Evolutionary conservation across 2,113 vertebrate genomes (phyloP).

Genomic region (Corythoichthys haematopterus): DNA sequence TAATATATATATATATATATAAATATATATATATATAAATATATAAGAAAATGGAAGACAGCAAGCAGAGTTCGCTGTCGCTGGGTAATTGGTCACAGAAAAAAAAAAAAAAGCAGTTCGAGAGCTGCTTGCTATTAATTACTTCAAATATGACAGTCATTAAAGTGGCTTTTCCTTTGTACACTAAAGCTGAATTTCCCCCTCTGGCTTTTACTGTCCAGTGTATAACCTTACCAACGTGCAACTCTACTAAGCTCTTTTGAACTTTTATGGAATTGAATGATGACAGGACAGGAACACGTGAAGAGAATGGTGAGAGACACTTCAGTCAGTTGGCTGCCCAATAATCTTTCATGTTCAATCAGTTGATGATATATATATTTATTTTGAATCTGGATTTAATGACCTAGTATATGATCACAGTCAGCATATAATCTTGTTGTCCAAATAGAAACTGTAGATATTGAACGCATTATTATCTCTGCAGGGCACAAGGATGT

Average conservation of each 20-base stretch:
- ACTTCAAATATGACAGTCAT: slow-evolving; percentile 28
- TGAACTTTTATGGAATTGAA: slow-evolving; percentile 10
- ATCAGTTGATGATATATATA: background rate
- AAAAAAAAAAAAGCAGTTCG: background rate
- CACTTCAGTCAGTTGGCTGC: background rate
- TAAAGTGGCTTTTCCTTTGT: slow-evolving; percentile 20
- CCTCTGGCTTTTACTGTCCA: background rate
- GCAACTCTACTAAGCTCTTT: slow-evolving; percentile 3
- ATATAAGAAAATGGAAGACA: background rate
- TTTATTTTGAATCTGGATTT: background rate
- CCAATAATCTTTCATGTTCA: background rate
- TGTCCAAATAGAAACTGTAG: background rate
- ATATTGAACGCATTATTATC: background rate
- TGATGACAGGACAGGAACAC: background rate
- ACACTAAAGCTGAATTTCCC: slow-evolving; percentile 3
- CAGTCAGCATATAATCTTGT: background rate
- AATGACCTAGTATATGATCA: background rate
- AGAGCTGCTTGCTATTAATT: slow-evolving; percentile 22
- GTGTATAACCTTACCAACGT: background rate
- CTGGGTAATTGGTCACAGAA: slow-evolving; percentile 4
- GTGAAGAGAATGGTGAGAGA: background rate
- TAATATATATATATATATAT: background rate
- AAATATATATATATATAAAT: background rate
- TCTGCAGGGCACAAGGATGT: background rate
- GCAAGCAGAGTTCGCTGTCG: background rate